phyloP scores from a whole-genome alignment of 2,113 vertebrate species.

The Symphodus melops region DNA sequence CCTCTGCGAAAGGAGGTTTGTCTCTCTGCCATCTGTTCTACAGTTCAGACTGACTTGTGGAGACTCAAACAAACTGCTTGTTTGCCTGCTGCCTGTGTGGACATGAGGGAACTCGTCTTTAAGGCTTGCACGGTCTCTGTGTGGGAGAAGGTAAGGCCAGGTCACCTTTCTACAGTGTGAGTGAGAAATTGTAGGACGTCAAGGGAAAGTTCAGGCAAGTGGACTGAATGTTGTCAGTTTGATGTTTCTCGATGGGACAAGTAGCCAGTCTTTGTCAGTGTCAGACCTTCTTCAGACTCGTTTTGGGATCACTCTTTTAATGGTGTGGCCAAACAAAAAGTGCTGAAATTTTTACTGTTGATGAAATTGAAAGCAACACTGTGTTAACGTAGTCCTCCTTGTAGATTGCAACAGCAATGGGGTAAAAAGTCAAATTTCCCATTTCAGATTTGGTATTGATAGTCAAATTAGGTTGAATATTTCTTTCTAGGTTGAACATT shows the following conservation, averaged over 20 bases:
- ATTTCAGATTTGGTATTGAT: background rate
- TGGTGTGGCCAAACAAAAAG: background rate
- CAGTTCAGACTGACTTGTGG: slow-evolving; percentile 18
- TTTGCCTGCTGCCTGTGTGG: slow-evolving; percentile 36
- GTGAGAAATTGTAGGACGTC: slow-evolving; percentile 11
- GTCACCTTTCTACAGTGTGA: background rate
- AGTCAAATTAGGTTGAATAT: background rate
- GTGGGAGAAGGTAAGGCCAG: slow-evolving; percentile 83
- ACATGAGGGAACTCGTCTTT: slow-evolving; percentile 84
- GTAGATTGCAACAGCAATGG: background rate
- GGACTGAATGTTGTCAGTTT: slow-evolving; percentile 15
- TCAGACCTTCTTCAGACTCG: background rate
- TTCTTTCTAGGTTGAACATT: background rate
- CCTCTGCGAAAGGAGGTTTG: slow-evolving; percentile 24
- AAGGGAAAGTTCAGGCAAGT: background rate
- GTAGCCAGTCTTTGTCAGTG: background rate
- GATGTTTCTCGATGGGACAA: slow-evolving; percentile 12
- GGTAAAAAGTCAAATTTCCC: background rate
- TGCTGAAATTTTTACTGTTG: background rate
- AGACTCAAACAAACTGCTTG: slow-evolving; percentile 13
- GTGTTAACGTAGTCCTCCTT: background rate
- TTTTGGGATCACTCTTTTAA: background rate
- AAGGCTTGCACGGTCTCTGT: slow-evolving; percentile 81
- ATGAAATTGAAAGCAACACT: background rate
- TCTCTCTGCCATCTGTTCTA: slow-evolving; percentile 11